These are phyloP conservation scores for Rallus limicola DNA, from an alignment of 2,113 vertebrate species.

Conservation along the genomic window DNA sequence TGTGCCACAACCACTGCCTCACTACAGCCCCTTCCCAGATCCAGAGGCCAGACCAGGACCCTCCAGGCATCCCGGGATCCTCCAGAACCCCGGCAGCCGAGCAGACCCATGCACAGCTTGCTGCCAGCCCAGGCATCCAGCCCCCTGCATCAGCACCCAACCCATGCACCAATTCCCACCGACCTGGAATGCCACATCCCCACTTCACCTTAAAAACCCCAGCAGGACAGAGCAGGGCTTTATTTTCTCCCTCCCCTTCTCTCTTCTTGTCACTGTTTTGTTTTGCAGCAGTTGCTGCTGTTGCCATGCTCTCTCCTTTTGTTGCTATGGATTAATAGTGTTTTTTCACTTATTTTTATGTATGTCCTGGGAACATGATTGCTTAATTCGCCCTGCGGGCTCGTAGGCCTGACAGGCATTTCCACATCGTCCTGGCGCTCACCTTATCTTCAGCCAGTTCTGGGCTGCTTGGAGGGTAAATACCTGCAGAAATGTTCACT, in stretches of 20 bases:
- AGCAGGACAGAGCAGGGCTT: not conserved
- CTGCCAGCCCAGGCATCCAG: not conserved
- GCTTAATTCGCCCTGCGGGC: constrained; percentile 54
- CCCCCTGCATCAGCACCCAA: not conserved
- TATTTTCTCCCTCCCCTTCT: not conserved
- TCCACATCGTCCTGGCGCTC: not conserved
- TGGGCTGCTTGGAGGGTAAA: constrained; percentile 20
- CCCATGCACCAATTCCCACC: accelerated
- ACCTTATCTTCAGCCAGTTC: constrained; percentile 17
- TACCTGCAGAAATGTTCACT: constrained; percentile 31
- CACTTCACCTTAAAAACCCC: not conserved
- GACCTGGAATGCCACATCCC: not conserved
- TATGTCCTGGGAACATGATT: constrained; percentile 56
- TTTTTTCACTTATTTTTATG: constrained; percentile 64
- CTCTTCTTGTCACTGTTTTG: constrained; percentile 15
- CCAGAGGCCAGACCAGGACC: not conserved
- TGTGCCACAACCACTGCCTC: accelerated
- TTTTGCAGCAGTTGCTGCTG: constrained; percentile 58
- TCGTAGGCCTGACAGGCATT: constrained; percentile 8
- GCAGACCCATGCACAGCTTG: accelerated
- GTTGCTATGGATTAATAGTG: constrained; percentile 68
- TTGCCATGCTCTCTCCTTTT: constrained; percentile 54
- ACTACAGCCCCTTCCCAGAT: not conserved
- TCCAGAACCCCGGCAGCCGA: not conserved
- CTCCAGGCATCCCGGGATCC: not conserved